Base-by-base conservation (phyloP, 2,888 invertebrate species). In the Hemithea aestivaria region DNA sequence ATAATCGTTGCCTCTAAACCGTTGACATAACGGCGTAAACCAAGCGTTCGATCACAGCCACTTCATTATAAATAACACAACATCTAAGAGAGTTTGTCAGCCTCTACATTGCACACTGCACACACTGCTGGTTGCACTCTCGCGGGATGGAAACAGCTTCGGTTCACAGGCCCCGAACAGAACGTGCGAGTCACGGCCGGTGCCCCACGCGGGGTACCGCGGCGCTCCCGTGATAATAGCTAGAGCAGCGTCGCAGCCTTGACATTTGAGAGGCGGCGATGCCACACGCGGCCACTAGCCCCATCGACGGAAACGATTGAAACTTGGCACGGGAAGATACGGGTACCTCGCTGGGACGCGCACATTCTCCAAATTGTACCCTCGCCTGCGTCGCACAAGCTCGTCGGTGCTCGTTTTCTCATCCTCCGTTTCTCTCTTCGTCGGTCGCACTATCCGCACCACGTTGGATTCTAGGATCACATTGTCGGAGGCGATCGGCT, bases 351-450 rank as follows among this genome's bases (percentile, higher is more conserved):
- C 76, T 25, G 88, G 88, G 44, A 88, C 87, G 51, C 76, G 73
- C 59, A 87, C 87, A 52, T 88, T 78, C 63, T 88, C 87, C 57
- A 88, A 58, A 61, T 87, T 88, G 64, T 87, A 87, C 12, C 88
- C 87, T 10, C 88, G 74, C 25, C 84, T 66, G 53, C 71, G 70
- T 43, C 83, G 66, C 55, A 82, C 74, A 39, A 85, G 61, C 53
- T 68, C 67, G 28, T 56, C 53, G 10, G 69, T 66, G 3, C 10
- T 21, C 11, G 30, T 9, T 35, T 54, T 62, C 38, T 66, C 68
- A 26, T 51, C 58, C 24, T 56, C 61, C 25, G 53, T 54, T 8
- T 58, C 58, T 46, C 63, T 66, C 50, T 72, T 74, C 16, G 63
- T 45, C 16, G 87, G 78, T 36, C 69, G 67, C 51, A 81, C 57